Evolutionary conservation across 2,888 invertebrate species (phyloP), one percentile per base, ranked within the genome.

Genomic region (Harmothoe impar): DNA sequence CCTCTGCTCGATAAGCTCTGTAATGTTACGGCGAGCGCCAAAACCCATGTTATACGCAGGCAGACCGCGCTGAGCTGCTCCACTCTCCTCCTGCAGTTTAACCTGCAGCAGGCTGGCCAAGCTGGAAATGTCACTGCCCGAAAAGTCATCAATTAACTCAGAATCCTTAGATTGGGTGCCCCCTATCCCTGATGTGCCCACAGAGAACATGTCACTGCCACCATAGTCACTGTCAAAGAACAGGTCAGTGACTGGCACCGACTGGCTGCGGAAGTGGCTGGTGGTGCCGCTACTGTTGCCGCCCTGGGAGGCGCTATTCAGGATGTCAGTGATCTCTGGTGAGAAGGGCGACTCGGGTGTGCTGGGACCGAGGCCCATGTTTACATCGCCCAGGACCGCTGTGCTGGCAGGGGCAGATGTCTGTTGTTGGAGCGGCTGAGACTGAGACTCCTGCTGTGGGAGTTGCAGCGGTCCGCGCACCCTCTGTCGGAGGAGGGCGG

Each of bases 291-390:
- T 33, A 52, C n/a, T 25, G 31, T 33, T 68, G 23, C 35, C 35
- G 33, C 72, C 72, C 56, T 15, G 29, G 10, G 86, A 31, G 86
- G 54, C 52, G 52, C 86, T 86, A 29, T 86, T 86, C 17, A 91
- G 54, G 10, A 91, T 91, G 33, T 68, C 90, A 43, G 89, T 86
- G 17, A 91, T 89, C 51, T 91, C 91, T 7, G 91, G 91, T 31
- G 91, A 91, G 78, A 91, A 91, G 3, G 91, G 91, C 15, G 91
- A 91, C 31, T 91, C 91, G 17, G 91, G 91, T 0, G 90, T 90
- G 86, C 90, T 90, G 20, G 90, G 90, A 15, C 90, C 90, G 0
- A 90, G 23, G 7, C 77, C 72, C 78, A 81, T 90, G 78, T 90
- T 90, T 3, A 72, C 56, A 20, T 86, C 86, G 3, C 85, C 56